Conservation (phyloP, 2,113 vertebrate species). For the Pimephales promelas region DNA sequence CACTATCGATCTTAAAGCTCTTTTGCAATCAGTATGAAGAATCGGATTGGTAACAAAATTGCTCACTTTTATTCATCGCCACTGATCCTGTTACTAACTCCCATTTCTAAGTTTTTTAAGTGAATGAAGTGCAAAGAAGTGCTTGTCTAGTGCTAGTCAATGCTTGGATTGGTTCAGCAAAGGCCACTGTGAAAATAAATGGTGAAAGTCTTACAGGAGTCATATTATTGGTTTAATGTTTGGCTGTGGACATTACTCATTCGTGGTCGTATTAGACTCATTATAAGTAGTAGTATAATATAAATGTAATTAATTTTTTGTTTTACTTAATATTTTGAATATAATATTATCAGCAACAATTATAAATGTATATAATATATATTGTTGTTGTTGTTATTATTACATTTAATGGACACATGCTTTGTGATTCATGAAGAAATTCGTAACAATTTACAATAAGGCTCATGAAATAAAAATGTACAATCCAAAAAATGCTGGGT, state of each 20-base stretch:
- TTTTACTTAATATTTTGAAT: neutral
- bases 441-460: neutral
- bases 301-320: neutral
- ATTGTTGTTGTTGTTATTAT: neutral
- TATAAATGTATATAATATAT: too few relatives aligned
- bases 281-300: neutral
- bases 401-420: neutral
- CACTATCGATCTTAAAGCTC: neutral
- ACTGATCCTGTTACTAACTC: conserved; percentile 2
- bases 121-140: neutral
- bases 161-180: neutral
- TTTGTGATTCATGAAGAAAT: neutral
- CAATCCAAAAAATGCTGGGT: too few relatives aligned
- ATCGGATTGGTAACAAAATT: neutral
- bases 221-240: conserved; percentile 5
- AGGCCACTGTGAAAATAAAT: neutral
- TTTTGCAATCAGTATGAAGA: neutral
- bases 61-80: neutral
- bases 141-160: neutral
- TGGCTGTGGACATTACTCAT: conserved; percentile 27
- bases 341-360: neutral
- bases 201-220: neutral
- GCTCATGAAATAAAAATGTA: neutral
- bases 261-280: too few relatives aligned
- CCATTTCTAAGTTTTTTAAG: neutral